Evolutionary conservation across 1,140 invertebrate species (phyloP).

Genomic region (Drosophila teissieri): DNA sequence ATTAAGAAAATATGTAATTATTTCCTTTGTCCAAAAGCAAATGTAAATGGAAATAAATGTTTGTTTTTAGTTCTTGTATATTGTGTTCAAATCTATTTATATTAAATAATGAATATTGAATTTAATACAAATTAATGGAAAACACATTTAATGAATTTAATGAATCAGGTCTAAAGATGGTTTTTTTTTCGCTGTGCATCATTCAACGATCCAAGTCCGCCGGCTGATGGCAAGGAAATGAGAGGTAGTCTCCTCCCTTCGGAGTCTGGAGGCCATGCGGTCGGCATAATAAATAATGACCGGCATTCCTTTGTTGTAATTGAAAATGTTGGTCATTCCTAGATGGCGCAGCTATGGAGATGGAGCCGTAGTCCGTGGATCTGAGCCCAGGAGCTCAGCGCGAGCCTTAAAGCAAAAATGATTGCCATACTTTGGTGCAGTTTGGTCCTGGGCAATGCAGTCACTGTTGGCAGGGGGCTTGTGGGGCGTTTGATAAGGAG

Average conservation of each 20-base stretch:
- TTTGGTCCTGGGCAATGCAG: conserved; percentile 57
- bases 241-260: conserved; percentile 28
- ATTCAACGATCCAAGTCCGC: conserved; percentile 28
- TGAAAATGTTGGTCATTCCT: conserved; percentile 83
- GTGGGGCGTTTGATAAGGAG: not conserved
- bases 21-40: no score
- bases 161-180: not conserved
- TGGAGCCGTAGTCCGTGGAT: conserved; percentile 19
- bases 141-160: not conserved
- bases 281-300: conserved; percentile 83
- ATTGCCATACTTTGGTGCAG: conserved; percentile 82
- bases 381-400: conserved; percentile 53
- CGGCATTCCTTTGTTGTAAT: conserved; percentile 83
- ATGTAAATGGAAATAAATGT: no score
- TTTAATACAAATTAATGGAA: no score
- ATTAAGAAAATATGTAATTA: no score
- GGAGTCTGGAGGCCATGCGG: conserved; percentile 73
- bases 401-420: conserved; percentile 79
- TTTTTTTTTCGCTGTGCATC: conserved; percentile 24
- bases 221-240: conserved; percentile 26
- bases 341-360: conserved; percentile 31
- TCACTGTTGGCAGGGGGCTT: conserved; percentile 17
- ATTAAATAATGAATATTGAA: no score
- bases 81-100: no score
- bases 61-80: no score